Evolutionary conservation across 2,888 invertebrate genomes (phyloP).

Genomic region (Rhagophthalmus giganteus): DNA sequence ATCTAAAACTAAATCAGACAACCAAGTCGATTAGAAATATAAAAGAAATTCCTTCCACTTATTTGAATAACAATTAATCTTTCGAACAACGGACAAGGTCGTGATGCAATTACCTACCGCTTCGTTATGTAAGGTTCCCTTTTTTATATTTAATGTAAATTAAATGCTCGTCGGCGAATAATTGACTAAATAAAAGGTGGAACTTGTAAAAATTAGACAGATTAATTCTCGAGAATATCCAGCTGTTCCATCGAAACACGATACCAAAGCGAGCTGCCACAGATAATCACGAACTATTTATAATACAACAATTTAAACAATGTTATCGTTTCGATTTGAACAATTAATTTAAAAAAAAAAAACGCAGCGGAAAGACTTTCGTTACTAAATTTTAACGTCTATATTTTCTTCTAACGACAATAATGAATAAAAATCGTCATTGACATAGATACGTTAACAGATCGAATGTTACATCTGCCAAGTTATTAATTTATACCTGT

Average conservation of each 20-base stretch:
- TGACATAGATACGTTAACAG: slow-evolving; percentile 11
- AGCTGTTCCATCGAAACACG: too few species aligned
- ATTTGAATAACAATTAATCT: slow-evolving; percentile 8
- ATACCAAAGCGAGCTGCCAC: too few species aligned
- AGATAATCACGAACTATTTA: too few species aligned
- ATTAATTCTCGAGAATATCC: too few species aligned
- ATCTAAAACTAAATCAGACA: slow-evolving; percentile 2
- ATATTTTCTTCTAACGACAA: too few species aligned
- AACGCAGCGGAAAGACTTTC: too few species aligned
- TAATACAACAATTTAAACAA: too few species aligned
- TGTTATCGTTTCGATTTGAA: too few species aligned
- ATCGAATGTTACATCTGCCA: slow-evolving; percentile 16
- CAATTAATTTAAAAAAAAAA: too few species aligned
- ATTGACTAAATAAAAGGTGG: background rate
- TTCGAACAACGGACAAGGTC: slow-evolving; percentile 6
- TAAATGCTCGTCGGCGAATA: background rate
- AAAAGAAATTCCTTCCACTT: slow-evolving; percentile 4
- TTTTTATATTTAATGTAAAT: background rate
- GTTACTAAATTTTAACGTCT: too few species aligned
- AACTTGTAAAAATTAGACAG: background rate
- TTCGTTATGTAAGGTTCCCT: background rate
- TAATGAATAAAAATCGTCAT: slow-evolving; percentile 5
- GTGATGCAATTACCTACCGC: background rate
- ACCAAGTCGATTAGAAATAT: slow-evolving; percentile 4
- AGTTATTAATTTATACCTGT: slow-evolving; percentile 20